Evolutionary conservation across 64 coral and sea anemone species (phyloP), one percentile per base, ranked within the genome.

Genomic region (Actinia equina): DNA sequence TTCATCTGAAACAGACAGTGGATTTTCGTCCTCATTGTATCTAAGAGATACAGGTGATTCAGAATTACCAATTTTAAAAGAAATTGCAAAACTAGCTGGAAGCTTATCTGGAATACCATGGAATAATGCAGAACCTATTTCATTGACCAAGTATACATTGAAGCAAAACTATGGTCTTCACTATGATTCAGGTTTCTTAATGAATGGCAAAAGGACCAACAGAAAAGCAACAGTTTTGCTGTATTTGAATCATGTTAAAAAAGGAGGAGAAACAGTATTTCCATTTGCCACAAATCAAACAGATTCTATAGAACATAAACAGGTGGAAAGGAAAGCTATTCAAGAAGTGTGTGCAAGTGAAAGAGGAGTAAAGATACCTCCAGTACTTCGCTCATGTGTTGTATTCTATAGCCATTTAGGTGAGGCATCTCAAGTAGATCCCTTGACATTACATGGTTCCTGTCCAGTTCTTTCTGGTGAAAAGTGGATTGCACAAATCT

Each of bases 241-340:
- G 37, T 95, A 95, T 82, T 92, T 95, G 57, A 95, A 95, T 84
- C 83, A 91, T 86, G 94, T 92, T 22, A 58, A 57, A 51, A 41
- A 49, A 67, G 94, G 94, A 76, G 94, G 94, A 17, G 94, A 95
- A 88, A 95, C 94, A 61, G 92, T 95, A 62, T 95, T 95, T 95
- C 94, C 94, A 77, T 84, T 87, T 59, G 87, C 89, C 8, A 82
- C 87, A 86, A 95, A 95, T 86, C 43, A 86, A 54, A 80, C 86
- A 16, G 17, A 59, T 65, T 42, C 59, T 86, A 79, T 56, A n/a
- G 20, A 58, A 5, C 13, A 85, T 14, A 59, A 79, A 44, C 0
- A 90, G 77, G 30, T 77, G 51, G 57, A 82, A 58, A 82, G 7
- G 59, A 95, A 95, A 86, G 77, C 89, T 61, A 92, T 79, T 71